phyloP scores from a whole-genome alignment of 2,113 vertebrate species.

The Heloderma charlesbogerti region DNA sequence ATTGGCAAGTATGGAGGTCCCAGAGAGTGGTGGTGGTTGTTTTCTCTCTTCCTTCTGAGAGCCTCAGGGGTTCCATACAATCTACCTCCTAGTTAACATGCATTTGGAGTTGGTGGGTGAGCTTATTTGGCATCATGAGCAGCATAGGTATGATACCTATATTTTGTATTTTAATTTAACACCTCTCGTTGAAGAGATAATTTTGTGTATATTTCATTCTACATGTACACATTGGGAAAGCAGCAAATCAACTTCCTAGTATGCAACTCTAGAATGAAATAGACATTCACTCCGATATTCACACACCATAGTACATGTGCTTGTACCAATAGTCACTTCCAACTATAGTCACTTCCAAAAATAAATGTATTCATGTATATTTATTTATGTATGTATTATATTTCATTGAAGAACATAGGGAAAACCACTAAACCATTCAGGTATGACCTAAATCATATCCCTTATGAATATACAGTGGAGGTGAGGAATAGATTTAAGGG shows the following conservation, averaged over 20 bases:
- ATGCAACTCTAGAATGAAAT: background rate
- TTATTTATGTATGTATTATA: too few relatives aligned
- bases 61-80: background rate
- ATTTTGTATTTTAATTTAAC: background rate
- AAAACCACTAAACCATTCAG: too few relatives aligned
- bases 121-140: background rate
- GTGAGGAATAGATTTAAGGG: too few relatives aligned
- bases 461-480: too few relatives aligned
- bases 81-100: background rate
- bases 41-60: background rate
- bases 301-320: background rate
- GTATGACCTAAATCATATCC: too few relatives aligned
- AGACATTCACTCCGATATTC: background rate
- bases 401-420: too few relatives aligned
- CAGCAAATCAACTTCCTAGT: background rate
- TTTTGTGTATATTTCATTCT: background rate
- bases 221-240: background rate
- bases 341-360: background rate
- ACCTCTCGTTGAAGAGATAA: background rate
- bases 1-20: background rate
- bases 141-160: background rate
- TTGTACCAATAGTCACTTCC: background rate
- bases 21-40: background rate
- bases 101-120: background rate
- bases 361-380: too few relatives aligned